Base-by-base conservation (phyloP, 2,113 vertebrate genomes). In the Eulemur macaco region DNA sequence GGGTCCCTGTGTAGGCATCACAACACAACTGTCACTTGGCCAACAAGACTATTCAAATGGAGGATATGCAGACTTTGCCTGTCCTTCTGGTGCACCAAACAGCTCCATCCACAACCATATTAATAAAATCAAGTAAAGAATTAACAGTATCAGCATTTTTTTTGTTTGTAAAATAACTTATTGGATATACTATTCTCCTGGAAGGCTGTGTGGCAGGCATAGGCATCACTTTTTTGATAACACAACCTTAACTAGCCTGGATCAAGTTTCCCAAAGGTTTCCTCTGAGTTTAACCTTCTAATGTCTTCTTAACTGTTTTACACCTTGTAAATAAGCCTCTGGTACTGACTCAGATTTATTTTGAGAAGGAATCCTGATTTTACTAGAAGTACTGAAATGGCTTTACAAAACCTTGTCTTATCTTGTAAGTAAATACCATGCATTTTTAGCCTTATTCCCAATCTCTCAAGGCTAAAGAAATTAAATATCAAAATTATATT, bases 391-490 rank as follows among this genome's bases (percentile, higher is more conserved):
- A 94, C 60, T 60, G 7, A 96, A 76, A 80, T 68, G 71, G 68
- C 15, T 97, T 96, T 92, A 90, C 80, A 96, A 96, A 96, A 92
- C 47, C 17, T 96, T 21, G 96, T 97, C 69, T 97, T 27, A 66
- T 91, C 42, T 96, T 80, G 84, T 96, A 97, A 96, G 92, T 92
- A 97, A 98, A 97, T 96, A 95, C 2, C 86, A 91, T 47, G 15
- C 68, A 83, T 96, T 97, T 97, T 95, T 86, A 93, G 6, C 14
- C 6, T 97, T 95, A 96, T 88, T 74, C 18, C 78, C 52, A 94
- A 90, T 96, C 10, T 66, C 80, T 82, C 92, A 89, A 42, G 54
- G 93, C 80, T 88, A 97, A 69, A 82, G 74, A 97, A 95, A 96
- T 96, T 97, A 96, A 92, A 9, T 91, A 89, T 96, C 80, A 89